Percentiles rank a stretch among this genome's conserved stretches.
phyloP scores from a whole-genome alignment of 2,888 invertebrate genomes.

The Odiellus spinosus region DNA sequence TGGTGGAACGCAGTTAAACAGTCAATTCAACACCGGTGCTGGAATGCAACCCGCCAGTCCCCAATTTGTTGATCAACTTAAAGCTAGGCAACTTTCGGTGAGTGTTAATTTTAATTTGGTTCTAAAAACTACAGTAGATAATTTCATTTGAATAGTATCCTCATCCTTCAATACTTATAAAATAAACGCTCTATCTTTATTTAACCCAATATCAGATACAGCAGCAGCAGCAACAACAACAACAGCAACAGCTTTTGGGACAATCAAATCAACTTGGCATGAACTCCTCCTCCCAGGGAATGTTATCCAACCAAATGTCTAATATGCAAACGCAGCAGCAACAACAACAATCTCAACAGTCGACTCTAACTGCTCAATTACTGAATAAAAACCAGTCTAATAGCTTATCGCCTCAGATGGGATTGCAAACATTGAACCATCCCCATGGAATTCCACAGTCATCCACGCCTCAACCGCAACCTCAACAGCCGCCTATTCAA shows the following conservation, averaged over 20 bases:
- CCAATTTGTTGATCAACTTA: not conserved
- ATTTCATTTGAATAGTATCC: not conserved
- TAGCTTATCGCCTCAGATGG: slow-evolving; percentile 11
- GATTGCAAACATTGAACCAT: slow-evolving; percentile 4
- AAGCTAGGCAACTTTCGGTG: not conserved
- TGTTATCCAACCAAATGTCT: slow-evolving; percentile 3
- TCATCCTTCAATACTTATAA: not conserved
- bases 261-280: slow-evolving; percentile 17
- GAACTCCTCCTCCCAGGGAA: slow-evolving; percentile 16
- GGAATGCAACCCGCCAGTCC: no score
- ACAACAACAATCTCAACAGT: slow-evolving; percentile 21
- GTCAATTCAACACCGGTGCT: no score
- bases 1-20: no score
- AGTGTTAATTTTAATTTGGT: not conserved
- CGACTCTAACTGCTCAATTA: slow-evolving; percentile 1
- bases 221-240: slow-evolving; percentile 7
- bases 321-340: slow-evolving; percentile 24
- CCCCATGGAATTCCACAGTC: slow-evolving; percentile 14
- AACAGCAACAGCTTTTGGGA: slow-evolving; percentile 7
- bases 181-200: not conserved
- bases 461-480: slow-evolving; percentile 17
- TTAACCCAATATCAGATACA: not conserved
- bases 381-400: no score
- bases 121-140: not conserved
- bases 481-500: slow-evolving; percentile 16